Percentiles rank a stretch among this genome's conserved stretches.
These are phyloP conservation scores for Lycia hirtaria DNA, from an alignment of 2,888 invertebrate genomes.

Conservation along the genomic window DNA sequence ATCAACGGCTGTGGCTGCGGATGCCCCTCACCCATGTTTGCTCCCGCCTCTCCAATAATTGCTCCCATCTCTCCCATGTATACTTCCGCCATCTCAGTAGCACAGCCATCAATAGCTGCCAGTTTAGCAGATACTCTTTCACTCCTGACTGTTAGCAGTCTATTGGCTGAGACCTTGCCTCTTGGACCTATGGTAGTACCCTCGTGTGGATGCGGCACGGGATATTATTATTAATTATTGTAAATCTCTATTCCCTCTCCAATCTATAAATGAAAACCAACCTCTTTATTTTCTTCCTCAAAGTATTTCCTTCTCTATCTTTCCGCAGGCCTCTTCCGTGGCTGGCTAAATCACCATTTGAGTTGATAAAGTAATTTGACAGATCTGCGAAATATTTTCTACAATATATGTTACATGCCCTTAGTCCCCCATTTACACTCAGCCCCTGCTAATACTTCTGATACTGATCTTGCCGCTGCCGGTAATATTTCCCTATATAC, in stretches of 20 bases:
- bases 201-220: conserved; percentile 23
- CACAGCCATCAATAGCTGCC: conserved; percentile 58
- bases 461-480: too few species aligned
- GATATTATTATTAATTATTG: conserved; percentile 13
- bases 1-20: conserved; percentile 13
- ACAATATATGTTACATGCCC: too few species aligned
- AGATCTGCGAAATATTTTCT: too few species aligned
- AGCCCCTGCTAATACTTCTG: too few species aligned
- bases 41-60: conserved; percentile 3
- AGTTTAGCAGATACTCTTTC: conserved; percentile 70
- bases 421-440: too few species aligned
- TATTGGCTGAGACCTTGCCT: conserved; percentile 66
- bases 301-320: too few species aligned
- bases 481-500: too few species aligned
- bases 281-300: too few species aligned
- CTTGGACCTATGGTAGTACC: conserved; percentile 48
- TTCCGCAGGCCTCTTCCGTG: too few species aligned
- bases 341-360: too few species aligned
- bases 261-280: too few species aligned
- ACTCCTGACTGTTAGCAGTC: conserved; percentile 68
- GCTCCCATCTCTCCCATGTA: not conserved
- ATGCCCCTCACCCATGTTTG: not conserved
- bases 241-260: not conserved
- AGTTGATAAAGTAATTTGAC: too few species aligned
- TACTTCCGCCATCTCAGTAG: conserved; percentile 29